Evolutionary conservation across 2,113 vertebrate genomes (phyloP).

Genomic region (Centrocercus urophasianus): DNA sequence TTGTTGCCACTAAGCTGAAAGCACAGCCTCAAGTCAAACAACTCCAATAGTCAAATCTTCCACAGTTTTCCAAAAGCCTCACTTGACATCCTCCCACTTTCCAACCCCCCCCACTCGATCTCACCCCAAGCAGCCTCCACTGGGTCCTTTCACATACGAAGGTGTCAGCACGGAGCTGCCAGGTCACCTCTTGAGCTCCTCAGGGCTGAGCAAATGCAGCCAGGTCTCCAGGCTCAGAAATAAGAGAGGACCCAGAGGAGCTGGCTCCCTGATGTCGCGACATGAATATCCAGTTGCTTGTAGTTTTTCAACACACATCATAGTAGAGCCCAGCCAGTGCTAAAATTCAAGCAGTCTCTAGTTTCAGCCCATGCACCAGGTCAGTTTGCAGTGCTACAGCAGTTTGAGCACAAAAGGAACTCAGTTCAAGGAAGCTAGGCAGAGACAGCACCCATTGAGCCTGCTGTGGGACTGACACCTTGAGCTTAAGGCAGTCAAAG

Average conservation of each 20-base stretch:
- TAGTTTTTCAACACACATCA: background rate
- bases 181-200: background rate
- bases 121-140: background rate
- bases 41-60: background rate
- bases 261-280: background rate
- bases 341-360: background rate
- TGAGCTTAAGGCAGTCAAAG: background rate
- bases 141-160: background rate
- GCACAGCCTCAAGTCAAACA: background rate
- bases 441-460: background rate
- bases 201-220: background rate
- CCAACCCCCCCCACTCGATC: background rate
- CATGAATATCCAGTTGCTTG: background rate
- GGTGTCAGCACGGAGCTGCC: background rate
- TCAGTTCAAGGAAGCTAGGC: background rate
- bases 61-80: background rate
- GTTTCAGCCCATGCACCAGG: too few relatives aligned
- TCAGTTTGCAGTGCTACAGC: background rate
- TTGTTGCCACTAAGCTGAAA: background rate
- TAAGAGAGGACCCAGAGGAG: background rate
- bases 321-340: background rate
- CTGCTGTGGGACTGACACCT: background rate
- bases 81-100: background rate
- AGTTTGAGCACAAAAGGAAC: background rate
- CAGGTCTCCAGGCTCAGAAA: background rate